These are phyloP conservation scores for Amblyornis subalaris DNA, from an alignment of 2,113 vertebrate species.

Conservation along the genomic window DNA sequence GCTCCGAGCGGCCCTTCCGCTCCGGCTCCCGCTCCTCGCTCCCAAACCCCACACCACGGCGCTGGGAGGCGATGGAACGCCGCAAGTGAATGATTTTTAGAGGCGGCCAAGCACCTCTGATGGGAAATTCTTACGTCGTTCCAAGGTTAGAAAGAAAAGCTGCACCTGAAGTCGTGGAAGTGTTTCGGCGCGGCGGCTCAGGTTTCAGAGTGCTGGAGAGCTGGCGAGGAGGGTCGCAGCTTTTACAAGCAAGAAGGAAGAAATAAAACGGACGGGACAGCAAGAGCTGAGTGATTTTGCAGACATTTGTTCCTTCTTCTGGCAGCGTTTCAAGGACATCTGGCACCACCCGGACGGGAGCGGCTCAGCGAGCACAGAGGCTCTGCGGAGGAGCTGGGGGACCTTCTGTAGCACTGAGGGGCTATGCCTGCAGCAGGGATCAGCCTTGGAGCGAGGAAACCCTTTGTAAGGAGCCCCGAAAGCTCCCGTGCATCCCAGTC, in stretches of 20 bases:
- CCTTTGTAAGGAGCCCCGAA: background rate
- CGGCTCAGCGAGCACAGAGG: background rate
- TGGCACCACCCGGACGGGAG: background rate
- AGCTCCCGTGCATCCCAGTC: accelerated
- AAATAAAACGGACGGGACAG: background rate
- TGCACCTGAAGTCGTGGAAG: background rate
- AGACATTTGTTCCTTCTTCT: background rate
- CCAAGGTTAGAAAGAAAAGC: background rate
- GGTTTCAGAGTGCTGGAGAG: background rate
- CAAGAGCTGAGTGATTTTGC: background rate
- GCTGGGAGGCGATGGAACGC: background rate
- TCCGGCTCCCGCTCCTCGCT: background rate
- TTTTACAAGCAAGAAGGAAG: background rate
- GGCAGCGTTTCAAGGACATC: background rate
- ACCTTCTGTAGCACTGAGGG: background rate
- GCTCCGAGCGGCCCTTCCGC: background rate
- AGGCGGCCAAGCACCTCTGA: background rate
- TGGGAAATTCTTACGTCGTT: background rate
- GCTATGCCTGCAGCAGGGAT: background rate
- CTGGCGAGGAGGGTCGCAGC: background rate
- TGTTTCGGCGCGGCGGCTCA: background rate
- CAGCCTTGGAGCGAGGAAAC: background rate
- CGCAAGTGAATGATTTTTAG: background rate
- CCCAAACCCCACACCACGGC: background rate
- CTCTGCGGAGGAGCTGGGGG: background rate